Base-by-base conservation (phyloP, 1,140 invertebrate genomes). In the Maconellicoccus hirsutus region DNA sequence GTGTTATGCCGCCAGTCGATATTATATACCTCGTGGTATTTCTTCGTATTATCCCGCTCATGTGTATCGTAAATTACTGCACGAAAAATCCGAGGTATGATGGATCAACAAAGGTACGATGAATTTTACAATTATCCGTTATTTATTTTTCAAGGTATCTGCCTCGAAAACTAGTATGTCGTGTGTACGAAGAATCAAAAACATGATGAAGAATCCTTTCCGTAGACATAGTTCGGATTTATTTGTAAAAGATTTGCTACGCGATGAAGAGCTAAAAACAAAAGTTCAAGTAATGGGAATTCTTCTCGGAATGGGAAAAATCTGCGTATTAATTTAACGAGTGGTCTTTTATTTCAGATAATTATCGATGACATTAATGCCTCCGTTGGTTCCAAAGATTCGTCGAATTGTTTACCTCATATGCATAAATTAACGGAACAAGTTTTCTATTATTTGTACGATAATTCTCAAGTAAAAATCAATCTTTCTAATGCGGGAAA, bases 1-100 rank as follows among this genome's bases (percentile, higher is more conserved):
- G 22, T 87, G 86, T 72, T 86, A 87, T 71, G 86, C 88, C 0
- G 86, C 86, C 0, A 84, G 83, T 74, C 76, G 82, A 66, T 88
- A 88, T 75, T 25, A 66, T 25, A 25, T 8, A 3, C 21, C 21
- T 16, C 19, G 10, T 19, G 16, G 12, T 52, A 19, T 52, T 52
- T 38, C 6, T 14, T 8, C 12, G 10, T 52, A 52, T 52, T 16
- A 2, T 14, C 42, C 16, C n/a, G 10, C 6, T 8, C 12, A 6
- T 8, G 12, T 66, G 25, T 66, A 16, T 16, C 21, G 61, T 10
- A 66, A 23, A 66, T 16, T 66, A 23, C 25, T 66, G 25, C 61
- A 66, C 21, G 25, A 66, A 23, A 25, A 25, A 6, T 66, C 61
- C 1, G 61, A 66, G 25, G 61, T 66, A 52, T 16, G 42, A 52